phyloP scores from a whole-genome alignment of 53 echinoderm and acorn worm species.

The Echinometra lucunter region DNA sequence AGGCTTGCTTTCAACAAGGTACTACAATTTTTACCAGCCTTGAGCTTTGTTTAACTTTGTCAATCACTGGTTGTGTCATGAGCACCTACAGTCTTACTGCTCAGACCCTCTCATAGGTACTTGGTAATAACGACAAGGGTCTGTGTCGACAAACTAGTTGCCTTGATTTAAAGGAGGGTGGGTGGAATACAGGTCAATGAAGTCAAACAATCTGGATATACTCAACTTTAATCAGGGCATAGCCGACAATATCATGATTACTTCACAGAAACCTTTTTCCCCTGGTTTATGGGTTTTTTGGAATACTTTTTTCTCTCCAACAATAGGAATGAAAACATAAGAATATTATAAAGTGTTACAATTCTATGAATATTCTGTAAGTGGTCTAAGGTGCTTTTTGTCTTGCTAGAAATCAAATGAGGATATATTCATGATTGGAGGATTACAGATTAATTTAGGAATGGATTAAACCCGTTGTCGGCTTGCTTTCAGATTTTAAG shows the following conservation, averaged over 20 bases:
- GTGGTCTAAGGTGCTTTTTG: neutral
- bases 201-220: neutral
- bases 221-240: neutral
- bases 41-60: no score
- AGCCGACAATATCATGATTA: neutral
- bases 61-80: no score
- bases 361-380: neutral
- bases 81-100: no score
- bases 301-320: neutral
- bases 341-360: neutral
- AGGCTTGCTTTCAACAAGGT: neutral
- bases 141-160: neutral
- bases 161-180: neutral
- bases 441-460: neutral
- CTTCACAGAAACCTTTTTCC: neutral
- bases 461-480: neutral
- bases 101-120: no score
- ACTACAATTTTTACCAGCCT: no score
- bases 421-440: neutral
- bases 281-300: neutral
- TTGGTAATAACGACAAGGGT: neutral
- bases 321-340: neutral
- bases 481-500: neutral
- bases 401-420: neutral
- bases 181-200: neutral